phyloP scores from a whole-genome alignment of 2,113 vertebrate genomes.

The Hyperopisus bebe region DNA sequence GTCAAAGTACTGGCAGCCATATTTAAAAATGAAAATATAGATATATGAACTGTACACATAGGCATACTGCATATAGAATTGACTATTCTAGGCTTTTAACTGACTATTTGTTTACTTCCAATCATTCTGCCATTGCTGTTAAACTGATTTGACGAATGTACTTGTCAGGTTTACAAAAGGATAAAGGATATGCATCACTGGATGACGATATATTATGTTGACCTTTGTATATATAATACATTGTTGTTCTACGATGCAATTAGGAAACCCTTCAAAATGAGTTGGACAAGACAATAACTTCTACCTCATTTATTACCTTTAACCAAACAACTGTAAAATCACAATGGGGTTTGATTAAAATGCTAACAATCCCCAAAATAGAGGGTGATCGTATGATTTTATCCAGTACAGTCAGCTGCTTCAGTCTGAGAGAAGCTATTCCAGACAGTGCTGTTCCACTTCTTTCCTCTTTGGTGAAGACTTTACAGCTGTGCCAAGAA shows the following conservation, averaged over 20 bases:
- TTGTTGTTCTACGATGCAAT: background rate
- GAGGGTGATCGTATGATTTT: background rate
- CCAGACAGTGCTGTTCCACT: background rate
- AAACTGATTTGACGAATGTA: background rate
- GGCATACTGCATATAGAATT: background rate
- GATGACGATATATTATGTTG: background rate
- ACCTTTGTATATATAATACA: background rate
- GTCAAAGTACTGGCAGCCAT: background rate
- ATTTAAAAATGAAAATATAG: background rate
- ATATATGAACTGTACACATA: background rate
- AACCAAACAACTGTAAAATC: background rate
- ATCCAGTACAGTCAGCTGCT: background rate
- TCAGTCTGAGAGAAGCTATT: background rate
- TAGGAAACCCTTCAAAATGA: background rate
- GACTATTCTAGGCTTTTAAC: background rate
- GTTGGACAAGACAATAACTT: background rate
- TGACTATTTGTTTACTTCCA: background rate
- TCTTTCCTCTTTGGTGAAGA: background rate
- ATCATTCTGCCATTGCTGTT: background rate
- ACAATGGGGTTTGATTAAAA: background rate
- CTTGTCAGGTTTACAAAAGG: background rate
- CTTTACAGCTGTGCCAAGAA: background rate
- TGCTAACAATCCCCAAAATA: background rate
- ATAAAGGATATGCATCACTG: background rate
- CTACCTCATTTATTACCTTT: background rate